Evolutionary conservation across 2,888 invertebrate genomes (phyloP), one percentile per base, ranked within the genome.

Genomic region (Melinopterus prodromus): DNA sequence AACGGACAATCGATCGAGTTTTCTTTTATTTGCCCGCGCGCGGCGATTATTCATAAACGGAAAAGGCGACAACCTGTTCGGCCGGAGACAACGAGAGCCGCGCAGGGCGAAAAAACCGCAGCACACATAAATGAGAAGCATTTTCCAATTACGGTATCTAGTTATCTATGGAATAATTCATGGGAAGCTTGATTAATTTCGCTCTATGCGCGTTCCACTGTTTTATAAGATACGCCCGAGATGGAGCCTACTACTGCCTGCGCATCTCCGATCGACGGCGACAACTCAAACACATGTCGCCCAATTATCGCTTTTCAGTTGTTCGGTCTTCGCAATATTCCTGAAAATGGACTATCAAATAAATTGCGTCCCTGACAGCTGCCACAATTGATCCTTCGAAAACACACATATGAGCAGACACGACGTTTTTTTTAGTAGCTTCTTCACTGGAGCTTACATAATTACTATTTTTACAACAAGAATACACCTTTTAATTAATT

Each of bases 101-200:
- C n/a, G 15, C 9, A 5, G 9, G 74, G 12, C 35, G 35, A 74
- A 74, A 74, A 16, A 35, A 74, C 6, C 37, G 74, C n/a, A 35
- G 6, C 36, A 35, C 35, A 26, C 35, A 74, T 16, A 71, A 71
- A 71, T 35, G 71, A 74, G 74, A 74, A 74, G 37, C 37, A 74
- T 74, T 74, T 74, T 74, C 74, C 74, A 74, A 74, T 74, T 74
- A 74, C 74, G 74, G 74, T 74, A 74, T 74, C 74, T 74, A 74
- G 36, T 74, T 74, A 74, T 74, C 74, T 35, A 74, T 74, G 35
- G 74, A 74, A 74, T 74, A 74, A 74, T 74, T 74, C 74, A 74
- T 74, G 74, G 35, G 74, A 74, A 7, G 35, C 74, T 37, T 35
- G 74, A 74, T 74, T 74, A 74, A 74, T 74, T 74, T 74, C 74